phyloP scores from a whole-genome alignment of 2,888 invertebrate genomes.

The Epinotia brunnichana region DNA sequence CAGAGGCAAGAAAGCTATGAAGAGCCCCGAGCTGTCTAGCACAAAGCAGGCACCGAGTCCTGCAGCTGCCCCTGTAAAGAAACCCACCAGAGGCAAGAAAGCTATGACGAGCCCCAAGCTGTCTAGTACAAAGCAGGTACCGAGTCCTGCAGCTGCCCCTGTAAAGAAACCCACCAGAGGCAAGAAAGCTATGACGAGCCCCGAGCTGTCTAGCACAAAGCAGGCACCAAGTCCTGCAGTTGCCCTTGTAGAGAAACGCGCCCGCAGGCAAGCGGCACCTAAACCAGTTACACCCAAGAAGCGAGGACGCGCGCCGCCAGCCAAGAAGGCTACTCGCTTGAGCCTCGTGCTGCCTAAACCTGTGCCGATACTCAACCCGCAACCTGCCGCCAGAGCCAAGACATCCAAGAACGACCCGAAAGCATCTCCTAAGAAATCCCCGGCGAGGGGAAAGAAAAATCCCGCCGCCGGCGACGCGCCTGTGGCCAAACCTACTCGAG shows the following conservation, averaged over 20 bases:
- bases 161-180: neutral
- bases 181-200: neutral
- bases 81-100: neutral
- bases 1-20: no score
- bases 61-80: no score
- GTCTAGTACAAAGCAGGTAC: neutral
- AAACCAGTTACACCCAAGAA: neutral
- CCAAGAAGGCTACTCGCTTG: slow-evolving; percentile 9
- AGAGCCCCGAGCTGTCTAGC: no score
- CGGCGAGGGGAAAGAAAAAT: slow-evolving; percentile 41
- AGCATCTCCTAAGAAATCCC: slow-evolving; percentile 7
- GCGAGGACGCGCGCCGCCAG: neutral
- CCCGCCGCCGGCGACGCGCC: slow-evolving; percentile 24
- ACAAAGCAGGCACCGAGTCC: no score
- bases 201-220: neutral
- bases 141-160: neutral
- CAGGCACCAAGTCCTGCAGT: neutral
- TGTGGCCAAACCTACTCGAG: neutral
- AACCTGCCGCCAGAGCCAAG: slow-evolving; percentile 4
- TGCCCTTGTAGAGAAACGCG: slow-evolving; percentile 3
- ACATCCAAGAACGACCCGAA: neutral
- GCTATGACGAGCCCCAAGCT: neutral
- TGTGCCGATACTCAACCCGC: slow-evolving; percentile 60
- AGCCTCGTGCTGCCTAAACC: slow-evolving; percentile 57
- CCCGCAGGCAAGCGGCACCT: slow-evolving; percentile 1